phyloP scores from a whole-genome alignment of 2,797 vertebrate genomes.

The Sebastes cheni region DNA sequence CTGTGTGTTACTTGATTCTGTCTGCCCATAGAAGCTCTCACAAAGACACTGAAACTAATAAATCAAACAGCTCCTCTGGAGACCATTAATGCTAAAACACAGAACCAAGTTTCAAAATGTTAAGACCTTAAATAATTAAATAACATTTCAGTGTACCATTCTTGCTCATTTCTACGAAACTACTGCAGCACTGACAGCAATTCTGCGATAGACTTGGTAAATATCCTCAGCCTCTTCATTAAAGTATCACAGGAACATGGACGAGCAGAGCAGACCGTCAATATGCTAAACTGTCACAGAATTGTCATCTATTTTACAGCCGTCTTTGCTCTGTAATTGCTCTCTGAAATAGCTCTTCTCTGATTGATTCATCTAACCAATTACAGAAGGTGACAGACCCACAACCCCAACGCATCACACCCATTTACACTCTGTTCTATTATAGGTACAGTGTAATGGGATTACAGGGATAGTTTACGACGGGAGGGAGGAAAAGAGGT shows the following conservation, averaged over 20 bases:
- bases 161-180: neutral
- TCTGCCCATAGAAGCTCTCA: constrained; percentile 39
- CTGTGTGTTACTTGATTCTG: constrained; percentile 58
- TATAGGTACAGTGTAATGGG: neutral
- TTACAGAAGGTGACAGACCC: constrained; percentile 24
- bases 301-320: neutral
- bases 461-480: neutral
- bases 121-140: constrained; percentile 1
- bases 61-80: constrained; percentile 42
- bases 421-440: constrained; percentile 12
- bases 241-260: constrained; percentile 6
- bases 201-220: neutral
- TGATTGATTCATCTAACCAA: constrained; percentile 31
- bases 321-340: constrained; percentile 21
- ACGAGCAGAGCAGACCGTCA: neutral
- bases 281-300: neutral
- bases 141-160: neutral
- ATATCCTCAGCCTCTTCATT: neutral
- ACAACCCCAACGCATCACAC: neutral
- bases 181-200: neutral
- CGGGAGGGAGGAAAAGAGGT: neutral
- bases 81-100: constrained; percentile 25
- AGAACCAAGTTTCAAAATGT: constrained; percentile 6
- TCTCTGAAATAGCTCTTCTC: constrained; percentile 8
- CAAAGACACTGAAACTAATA: constrained; percentile 55